Base-by-base conservation (phyloP, 2,113 vertebrate genomes). In the Chamaetylas fuelleborni region DNA sequence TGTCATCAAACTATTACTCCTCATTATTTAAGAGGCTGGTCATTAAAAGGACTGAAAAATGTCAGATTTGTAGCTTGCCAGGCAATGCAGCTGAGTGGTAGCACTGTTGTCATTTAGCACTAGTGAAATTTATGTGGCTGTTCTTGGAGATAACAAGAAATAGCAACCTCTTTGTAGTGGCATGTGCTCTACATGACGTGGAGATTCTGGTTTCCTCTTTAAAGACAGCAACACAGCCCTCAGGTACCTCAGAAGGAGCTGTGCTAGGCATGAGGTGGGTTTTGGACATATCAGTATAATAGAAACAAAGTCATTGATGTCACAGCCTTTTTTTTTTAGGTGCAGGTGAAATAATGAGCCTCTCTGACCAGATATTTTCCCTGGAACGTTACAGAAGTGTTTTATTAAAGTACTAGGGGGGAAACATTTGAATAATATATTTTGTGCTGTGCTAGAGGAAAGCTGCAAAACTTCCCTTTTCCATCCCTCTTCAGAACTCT, bases 1-100 rank as follows among this genome's bases (percentile, higher is more conserved):
- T 94, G 81, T 93, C 93, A 92, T 92, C 82, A 90, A 88, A 70
- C 47, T 70, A 61, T 88, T 93, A 62, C 54, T 69, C 58, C 82
- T 88, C 36, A 29, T 72, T 92, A 82, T 88, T 89, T 95, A 60
- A 48, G 92, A 90, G 57, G 51, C 20, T 31, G 78, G 77, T 83
- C 72, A 81, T 81, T 88, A 78, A 70, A 53, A 31, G 70, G n/a
- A 56, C 85, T 69, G 40, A 40, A 79, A 72, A 87, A 48, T 0
- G 12, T 40, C 19, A 51, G 38, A 70, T 87, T 82, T 93, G 48
- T 76, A 72, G 48, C 76, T 76, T 90, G 58, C 67, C 50, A 42
- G 80, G 71, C 33, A 50, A 12, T 57, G 19, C 33, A 88, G 66
- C 58, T 48, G 65, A 79, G 50, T 67, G 70, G 71, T 76, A 72